phyloP scores from a whole-genome alignment of 2,888 invertebrate species.

The Conops quadrifasciatus region DNA sequence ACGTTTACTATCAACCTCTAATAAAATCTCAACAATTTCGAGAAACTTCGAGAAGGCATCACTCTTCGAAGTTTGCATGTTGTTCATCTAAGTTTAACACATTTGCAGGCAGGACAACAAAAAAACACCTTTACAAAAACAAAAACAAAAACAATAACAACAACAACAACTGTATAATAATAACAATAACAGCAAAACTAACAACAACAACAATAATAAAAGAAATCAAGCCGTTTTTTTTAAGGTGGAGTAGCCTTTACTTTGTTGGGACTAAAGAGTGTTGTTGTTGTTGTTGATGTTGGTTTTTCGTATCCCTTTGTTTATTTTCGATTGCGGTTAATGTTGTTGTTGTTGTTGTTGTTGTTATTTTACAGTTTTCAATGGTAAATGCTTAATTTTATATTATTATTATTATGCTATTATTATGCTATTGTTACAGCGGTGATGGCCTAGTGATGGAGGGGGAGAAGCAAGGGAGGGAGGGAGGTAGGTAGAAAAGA shows the following conservation, averaged over 20 bases:
- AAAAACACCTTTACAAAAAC: neutral
- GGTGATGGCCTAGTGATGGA: no score
- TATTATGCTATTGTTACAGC: no score
- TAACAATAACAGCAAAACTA: neutral
- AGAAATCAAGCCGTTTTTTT: neutral
- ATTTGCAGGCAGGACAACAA: neutral
- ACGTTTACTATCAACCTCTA: neutral
- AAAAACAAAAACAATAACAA: neutral
- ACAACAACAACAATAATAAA: slow-evolving; percentile 16
- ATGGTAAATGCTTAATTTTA: slow-evolving; percentile 12
- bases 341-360: slow-evolving; percentile 7
- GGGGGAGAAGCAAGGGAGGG: no score
- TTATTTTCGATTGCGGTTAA: neutral
- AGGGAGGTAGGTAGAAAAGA: no score
- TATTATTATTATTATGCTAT: slow-evolving; percentile 8
- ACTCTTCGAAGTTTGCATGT: neutral
- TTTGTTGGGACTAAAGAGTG: neutral
- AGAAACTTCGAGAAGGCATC: no score
- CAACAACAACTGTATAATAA: neutral
- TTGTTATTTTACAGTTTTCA: neutral
- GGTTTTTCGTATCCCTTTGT: neutral
- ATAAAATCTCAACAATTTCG: neutral
- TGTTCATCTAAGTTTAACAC: neutral
- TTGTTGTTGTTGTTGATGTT: neutral
- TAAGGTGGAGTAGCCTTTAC: slow-evolving; percentile 25